phyloP scores from a whole-genome alignment of 2,888 invertebrate genomes.

The Mylabris sibirica region DNA sequence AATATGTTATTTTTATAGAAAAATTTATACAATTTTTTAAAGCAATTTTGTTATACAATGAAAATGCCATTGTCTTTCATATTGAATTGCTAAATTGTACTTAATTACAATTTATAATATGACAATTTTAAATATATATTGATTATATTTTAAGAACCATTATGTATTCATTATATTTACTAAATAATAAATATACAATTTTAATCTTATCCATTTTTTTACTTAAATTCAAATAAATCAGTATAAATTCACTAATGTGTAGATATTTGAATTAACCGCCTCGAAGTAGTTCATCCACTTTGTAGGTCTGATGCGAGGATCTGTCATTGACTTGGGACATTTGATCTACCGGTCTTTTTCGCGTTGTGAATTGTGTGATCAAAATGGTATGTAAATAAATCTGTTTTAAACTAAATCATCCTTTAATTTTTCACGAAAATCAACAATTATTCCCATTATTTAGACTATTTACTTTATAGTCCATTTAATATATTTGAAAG shows the following conservation, averaged over 20 bases:
- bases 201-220: neutral
- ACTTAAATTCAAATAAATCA: neutral
- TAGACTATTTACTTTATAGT: neutral
- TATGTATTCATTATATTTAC: neutral
- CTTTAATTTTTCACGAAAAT: constrained; percentile 30
- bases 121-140: neutral
- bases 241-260: neutral
- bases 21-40: constrained; percentile 8
- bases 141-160: constrained; percentile 7
- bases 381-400: constrained; percentile 57
- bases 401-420: constrained; percentile 43
- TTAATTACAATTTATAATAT: neutral
- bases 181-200: neutral
- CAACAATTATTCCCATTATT: neutral
- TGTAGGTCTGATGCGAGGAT: neutral
- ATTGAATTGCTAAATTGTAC: neutral
- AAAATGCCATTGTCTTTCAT: constrained; percentile 4
- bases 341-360: constrained; percentile 45
- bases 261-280: neutral
- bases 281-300: neutral
- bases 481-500: neutral
- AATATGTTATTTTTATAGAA: neutral
- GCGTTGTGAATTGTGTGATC: constrained; percentile 46
- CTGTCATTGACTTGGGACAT: neutral
- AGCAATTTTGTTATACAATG: neutral